Evolutionary conservation across 2,888 invertebrate species (phyloP).

Genomic region (Lasius fuliginosus): DNA sequence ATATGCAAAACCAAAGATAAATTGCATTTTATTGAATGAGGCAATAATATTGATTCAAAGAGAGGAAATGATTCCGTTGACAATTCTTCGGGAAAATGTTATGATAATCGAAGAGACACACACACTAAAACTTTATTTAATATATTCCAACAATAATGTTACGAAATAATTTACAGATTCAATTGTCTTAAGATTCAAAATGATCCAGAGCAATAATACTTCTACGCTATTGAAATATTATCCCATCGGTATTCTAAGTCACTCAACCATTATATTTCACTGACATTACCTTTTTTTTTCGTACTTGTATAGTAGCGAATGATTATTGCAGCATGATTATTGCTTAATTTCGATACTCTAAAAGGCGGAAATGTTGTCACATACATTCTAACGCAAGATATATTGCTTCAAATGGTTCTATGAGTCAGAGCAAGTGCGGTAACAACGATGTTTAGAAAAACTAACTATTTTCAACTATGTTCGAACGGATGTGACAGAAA

Average conservation of each 20-base stretch:
- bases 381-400: neutral
- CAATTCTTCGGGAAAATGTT: neutral
- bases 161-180: neutral
- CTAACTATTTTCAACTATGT: neutral
- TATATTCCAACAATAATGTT: neutral
- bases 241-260: neutral
- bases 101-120: neutral
- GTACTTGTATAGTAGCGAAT: neutral
- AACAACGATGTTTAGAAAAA: neutral
- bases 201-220: neutral
- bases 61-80: neutral
- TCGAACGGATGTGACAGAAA: neutral
- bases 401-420: neutral
- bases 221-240: neutral
- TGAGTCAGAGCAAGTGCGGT: neutral
- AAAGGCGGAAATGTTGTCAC: neutral
- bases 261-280: neutral
- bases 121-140: neutral
- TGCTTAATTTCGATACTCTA: neutral
- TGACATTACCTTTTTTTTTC: neutral
- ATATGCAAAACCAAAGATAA: neutral
- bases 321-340: neutral
- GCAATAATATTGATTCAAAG: neutral
- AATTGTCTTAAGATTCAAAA: neutral
- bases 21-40: neutral